Base-by-base conservation (phyloP, 1,140 invertebrate species). In the Varroa destructor region DNA sequence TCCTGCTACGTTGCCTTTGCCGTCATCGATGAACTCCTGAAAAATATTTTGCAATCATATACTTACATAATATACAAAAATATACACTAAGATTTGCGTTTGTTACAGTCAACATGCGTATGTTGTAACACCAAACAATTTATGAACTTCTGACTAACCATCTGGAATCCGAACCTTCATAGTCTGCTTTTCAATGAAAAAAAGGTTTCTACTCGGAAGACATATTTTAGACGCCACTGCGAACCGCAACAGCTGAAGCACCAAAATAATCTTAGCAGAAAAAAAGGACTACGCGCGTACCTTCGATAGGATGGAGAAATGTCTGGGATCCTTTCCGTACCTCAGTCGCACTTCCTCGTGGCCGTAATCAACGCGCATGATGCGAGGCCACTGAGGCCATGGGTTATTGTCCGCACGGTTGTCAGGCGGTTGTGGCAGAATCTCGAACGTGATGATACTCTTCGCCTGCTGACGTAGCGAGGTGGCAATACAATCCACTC, bases 401-500 rank as follows among this genome's bases (percentile, higher is more conserved):
- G 96, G 96, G 81, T 97, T 97, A 73, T 84, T 84, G 12, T 83
- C 81, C 8, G 86, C 86, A 43, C 96, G 83, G 42, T 82, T 83
- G 12, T 83, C 81, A 56, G 92, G 89, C 40, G 96, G 96, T 77
- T 91, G 86, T 0, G 95, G 94, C 57, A 99, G 81, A 77, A 99
- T 98, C 84, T 99, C 96, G 82, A 99, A 99, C 6, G 92, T 90
- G 1, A 90, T 92, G 73, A 99, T 93, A 55, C 87, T 88, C 77
- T 90, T 93, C n/a, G 96, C 96, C 56, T 94, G 93, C 84, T 97
- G 93, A 77, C 96, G 84, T 12, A 98, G 83, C 1, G 93, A 94
- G 1, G 96, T 99, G 55, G 90, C 96, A 80, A 99, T 98, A 78
- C 96, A 99, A 84, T 99, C 96, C 81, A 91, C 95, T 0, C 96